phyloP scores from a whole-genome alignment of 92 coral and sea anemone species.

The Nematostella vectensis region DNA sequence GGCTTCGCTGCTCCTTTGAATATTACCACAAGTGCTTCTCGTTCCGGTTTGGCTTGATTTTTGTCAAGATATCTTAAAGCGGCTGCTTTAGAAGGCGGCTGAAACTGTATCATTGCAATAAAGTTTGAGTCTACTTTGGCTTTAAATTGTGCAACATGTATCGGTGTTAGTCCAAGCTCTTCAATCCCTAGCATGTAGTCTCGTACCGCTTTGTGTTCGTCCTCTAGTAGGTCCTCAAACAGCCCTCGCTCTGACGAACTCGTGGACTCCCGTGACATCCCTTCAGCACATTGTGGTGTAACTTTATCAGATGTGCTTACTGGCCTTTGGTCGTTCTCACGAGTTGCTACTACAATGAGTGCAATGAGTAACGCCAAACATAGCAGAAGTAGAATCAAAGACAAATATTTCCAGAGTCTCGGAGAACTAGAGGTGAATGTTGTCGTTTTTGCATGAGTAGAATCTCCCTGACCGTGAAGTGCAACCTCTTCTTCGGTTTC shows the following conservation, averaged over 20 bases:
- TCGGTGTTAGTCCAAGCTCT: conserved; percentile 29
- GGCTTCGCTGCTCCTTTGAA: conserved; percentile 40
- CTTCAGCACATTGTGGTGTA: neutral
- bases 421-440: too few relatives aligned
- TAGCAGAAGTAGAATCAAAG: neutral
- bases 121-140: conserved; percentile 30
- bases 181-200: conserved; percentile 37
- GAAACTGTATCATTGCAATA: conserved; percentile 43
- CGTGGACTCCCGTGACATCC: neutral
- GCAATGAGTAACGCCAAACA: conserved; percentile 10
- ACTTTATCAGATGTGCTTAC: neutral
- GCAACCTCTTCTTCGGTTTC: too few relatives aligned
- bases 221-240: conserved; percentile 34
- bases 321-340: neutral
- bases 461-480: too few relatives aligned
- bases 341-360: conserved; percentile 8
- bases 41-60: conserved; percentile 23
- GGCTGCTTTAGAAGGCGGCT: conserved; percentile 38
- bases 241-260: conserved; percentile 24
- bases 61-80: conserved; percentile 41
- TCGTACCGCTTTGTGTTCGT: conserved; percentile 29
- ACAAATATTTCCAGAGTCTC: conserved; percentile 1
- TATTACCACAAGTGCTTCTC: conserved; percentile 46
- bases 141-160: too few relatives aligned
- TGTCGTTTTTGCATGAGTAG: too few relatives aligned